Conservation (phyloP, 2,797 vertebrate species). For the Taeniopygia guttata region DNA sequence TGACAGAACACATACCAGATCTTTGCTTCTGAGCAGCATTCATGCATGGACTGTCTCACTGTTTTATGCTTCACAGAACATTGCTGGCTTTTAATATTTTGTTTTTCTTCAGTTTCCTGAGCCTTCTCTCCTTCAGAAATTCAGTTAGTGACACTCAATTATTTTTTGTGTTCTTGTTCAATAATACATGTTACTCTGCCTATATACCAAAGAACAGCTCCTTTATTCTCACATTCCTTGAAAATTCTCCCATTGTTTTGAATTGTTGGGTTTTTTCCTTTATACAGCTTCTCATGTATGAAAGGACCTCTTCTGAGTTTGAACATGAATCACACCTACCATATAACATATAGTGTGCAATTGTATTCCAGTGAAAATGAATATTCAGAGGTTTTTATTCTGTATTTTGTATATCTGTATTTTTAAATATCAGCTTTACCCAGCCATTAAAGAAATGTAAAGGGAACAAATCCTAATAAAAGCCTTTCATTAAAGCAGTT, state of each 20-base stretch:
- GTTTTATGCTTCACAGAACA: neutral
- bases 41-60: neutral
- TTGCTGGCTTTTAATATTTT: neutral
- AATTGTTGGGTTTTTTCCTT: neutral
- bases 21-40: neutral
- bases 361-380: neutral
- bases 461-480: neutral
- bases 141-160: neutral
- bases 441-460: neutral
- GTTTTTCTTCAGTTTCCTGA: neutral
- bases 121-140: neutral
- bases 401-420: neutral
- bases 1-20: neutral
- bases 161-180: neutral
- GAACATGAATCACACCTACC: neutral
- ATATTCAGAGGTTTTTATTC: neutral
- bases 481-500: neutral
- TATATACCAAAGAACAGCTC: neutral
- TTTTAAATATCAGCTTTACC: neutral
- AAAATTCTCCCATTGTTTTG: neutral
- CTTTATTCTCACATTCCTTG: neutral
- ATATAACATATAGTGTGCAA: accelerated
- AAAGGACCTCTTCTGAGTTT: neutral
- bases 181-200: neutral
- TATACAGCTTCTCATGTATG: neutral